Evolutionary conservation across 2,797 vertebrate species (phyloP).

Genomic region (Antennarius maculatus): DNA sequence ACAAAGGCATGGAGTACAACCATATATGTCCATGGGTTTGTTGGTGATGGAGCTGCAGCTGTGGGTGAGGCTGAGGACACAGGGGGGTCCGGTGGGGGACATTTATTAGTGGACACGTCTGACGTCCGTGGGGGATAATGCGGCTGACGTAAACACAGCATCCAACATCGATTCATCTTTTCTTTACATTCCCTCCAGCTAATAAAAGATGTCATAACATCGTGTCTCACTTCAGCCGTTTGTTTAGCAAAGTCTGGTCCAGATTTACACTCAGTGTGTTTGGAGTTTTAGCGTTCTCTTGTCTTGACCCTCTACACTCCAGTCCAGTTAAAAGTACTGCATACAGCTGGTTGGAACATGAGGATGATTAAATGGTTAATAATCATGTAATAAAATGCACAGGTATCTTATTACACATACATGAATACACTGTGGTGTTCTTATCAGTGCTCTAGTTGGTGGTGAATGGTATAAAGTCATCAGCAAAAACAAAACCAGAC

Average conservation of each 20-base stretch:
- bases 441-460: too few species aligned
- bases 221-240: not conserved
- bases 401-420: too few species aligned
- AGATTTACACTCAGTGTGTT: not conserved
- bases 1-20: conserved; percentile 8
- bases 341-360: too few species aligned
- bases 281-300: not conserved
- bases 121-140: not conserved
- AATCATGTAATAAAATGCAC: too few species aligned
- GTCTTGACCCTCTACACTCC: too few species aligned
- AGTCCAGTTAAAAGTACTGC: too few species aligned
- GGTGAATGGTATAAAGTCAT: too few species aligned
- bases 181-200: not conserved
- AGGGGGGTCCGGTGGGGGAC: not conserved
- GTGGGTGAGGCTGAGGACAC: not conserved
- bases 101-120: too few species aligned
- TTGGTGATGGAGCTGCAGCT: conserved; percentile 6
- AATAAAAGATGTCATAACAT: not conserved
- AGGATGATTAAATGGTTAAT: too few species aligned
- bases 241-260: too few species aligned
- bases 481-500: too few species aligned
- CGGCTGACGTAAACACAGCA: conserved; percentile 10
- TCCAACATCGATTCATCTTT: not conserved
- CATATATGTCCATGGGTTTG: conserved; percentile 43
- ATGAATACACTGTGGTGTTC: too few species aligned